Percentiles rank a stretch among this genome's conserved stretches.
Conservation (phyloP, 35 echinoderm and acorn worm species). For the Heliocidaris tuberculata region DNA sequence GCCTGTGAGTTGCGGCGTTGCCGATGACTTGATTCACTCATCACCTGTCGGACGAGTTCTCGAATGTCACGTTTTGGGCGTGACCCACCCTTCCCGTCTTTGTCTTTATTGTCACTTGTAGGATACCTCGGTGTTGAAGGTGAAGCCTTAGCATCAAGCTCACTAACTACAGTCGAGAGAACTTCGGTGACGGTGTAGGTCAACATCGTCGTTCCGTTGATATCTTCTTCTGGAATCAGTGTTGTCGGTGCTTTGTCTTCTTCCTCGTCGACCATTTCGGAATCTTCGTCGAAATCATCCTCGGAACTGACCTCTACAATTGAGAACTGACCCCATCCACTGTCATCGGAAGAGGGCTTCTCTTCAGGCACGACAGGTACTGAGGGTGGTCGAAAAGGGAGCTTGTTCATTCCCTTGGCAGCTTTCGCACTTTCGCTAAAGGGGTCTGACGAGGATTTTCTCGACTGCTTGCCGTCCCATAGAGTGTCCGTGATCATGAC, state of each 20-base stretch:
- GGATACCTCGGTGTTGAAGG: not conserved
- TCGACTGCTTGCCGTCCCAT: not conserved
- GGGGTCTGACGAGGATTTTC: not conserved
- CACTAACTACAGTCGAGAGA: conserved; percentile 47
- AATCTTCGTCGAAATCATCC: conserved; percentile 31
- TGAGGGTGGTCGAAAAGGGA: not conserved
- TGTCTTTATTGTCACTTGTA: not conserved
- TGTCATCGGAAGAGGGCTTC: not conserved
- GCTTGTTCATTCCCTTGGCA: not conserved
- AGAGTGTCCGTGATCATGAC: not conserved
- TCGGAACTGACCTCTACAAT: conserved; percentile 41
- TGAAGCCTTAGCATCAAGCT: not conserved
- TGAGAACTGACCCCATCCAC: not conserved
- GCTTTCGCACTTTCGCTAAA: not conserved
- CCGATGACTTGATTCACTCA: conserved; percentile 11
- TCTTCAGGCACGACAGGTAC: not conserved
- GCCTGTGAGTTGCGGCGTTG: not conserved
- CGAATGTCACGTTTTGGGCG: conserved; percentile 36
- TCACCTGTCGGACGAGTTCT: not conserved
- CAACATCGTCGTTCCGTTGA: not conserved
- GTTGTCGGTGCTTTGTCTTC: not conserved
- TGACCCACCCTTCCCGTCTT: not conserved
- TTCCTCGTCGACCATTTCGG: not conserved
- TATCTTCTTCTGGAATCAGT: not conserved
- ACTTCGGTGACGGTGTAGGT: conserved; percentile 57